Evolutionary conservation across 2,888 invertebrate species (phyloP), one percentile per base, ranked within the genome.

Genomic region (Polyommatus iphigenia): DNA sequence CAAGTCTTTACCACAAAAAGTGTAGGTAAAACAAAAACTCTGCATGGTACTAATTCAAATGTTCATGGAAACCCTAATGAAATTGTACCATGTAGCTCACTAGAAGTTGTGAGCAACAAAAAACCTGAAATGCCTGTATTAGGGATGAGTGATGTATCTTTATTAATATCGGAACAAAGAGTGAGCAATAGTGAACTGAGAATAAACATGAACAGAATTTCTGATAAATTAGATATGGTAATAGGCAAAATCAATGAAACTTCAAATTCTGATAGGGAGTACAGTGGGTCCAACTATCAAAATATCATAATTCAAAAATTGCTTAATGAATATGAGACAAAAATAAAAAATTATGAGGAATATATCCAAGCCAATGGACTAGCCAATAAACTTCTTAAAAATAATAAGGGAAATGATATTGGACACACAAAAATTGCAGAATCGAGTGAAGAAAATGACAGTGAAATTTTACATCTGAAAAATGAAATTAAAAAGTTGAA

Each of bases 331-430:
- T 93, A 93, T 90, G 93, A 93, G 85, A 87, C 83, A 78, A 93
- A 92, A 87, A 92, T 93, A 76, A 89, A 88, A 82, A 78, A 80
- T 5, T 92, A 92, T 86, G 91, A 92, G 87, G 83, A 89, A n/a
- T 80, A 89, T 76, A 82, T 92, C 3, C 84, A 84, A 79, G 79
- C 83, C 77, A 87, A 87, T 82, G 82, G 82, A 20, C 80, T 83
- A 76, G 83, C 84, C 80, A 83, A 79, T 78, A 78, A 79, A 72
- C 80, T 79, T 71, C 77, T 81, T n/a, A 79, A 79, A 78, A 29
- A 57, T 20, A 20, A 71, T 57, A 24, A 79, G 67, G 46, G 71
- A 57, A 71, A 71, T 46, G 79, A 78, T 67, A 15, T 73, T 46
- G 46, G 20, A 29, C n/a, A 20, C 5, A 73, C 76, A 54, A 67